Conservation (phyloP, 2,888 invertebrate genomes). For the Pammene aurita region DNA sequence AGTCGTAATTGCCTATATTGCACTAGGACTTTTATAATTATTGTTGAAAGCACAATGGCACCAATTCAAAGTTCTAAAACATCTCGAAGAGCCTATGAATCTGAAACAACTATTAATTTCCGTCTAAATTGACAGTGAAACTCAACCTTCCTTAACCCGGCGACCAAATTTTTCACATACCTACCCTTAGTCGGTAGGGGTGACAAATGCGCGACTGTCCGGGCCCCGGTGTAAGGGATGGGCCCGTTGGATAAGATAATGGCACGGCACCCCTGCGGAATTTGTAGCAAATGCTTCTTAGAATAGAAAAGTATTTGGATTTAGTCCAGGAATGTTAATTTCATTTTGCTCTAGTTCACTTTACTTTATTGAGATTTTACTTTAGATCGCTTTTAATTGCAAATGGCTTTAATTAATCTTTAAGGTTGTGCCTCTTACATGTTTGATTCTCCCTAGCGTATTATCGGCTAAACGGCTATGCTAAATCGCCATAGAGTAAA, state of each 20-base stretch:
- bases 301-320: slow-evolving; percentile 45
- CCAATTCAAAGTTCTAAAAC: too few species aligned
- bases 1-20: too few species aligned
- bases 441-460: too few species aligned
- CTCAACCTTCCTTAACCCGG: slow-evolving; percentile 25
- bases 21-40: too few species aligned
- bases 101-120: slow-evolving; percentile 4
- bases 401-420: background rate
- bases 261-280: slow-evolving; percentile 51
- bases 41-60: too few species aligned
- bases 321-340: slow-evolving; percentile 42
- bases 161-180: slow-evolving; percentile 38
- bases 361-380: background rate
- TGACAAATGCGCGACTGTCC: slow-evolving; percentile 61
- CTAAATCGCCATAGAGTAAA: too few species aligned
- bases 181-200: slow-evolving; percentile 27
- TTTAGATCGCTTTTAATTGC: background rate
- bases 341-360: slow-evolving; percentile 6
- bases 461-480: too few species aligned
- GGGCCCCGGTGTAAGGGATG: slow-evolving; percentile 66
- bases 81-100: background rate
- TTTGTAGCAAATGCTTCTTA: slow-evolving; percentile 46
- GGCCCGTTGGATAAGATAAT: slow-evolving; percentile 66
- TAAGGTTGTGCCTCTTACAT: too few species aligned
- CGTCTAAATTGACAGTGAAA: slow-evolving; percentile 15